Conservation (phyloP, 2,113 vertebrate species). For the Bolborhynchus lineola region DNA sequence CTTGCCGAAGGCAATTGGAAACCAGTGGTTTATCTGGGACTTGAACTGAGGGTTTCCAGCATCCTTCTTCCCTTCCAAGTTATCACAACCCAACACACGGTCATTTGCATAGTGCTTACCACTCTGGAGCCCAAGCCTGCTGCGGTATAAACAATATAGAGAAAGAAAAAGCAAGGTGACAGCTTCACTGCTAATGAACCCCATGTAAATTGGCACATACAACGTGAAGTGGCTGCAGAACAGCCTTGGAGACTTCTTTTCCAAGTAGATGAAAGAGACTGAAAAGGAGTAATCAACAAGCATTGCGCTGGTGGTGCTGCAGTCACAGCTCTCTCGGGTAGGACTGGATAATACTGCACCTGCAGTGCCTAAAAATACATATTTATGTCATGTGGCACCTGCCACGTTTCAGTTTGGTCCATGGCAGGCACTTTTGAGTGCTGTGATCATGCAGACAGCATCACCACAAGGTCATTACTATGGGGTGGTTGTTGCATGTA, state of each 20-base stretch:
- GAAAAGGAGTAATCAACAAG: background rate
- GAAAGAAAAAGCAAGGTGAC: background rate
- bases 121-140: background rate
- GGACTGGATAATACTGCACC: background rate
- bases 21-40: background rate
- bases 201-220: rapidly evolving
- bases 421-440: background rate
- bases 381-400: background rate
- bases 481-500: background rate
- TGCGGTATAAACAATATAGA: background rate
- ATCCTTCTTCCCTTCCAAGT: background rate
- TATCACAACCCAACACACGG: background rate
- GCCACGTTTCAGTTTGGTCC: background rate
- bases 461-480: background rate
- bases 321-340: background rate
- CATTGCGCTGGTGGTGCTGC: background rate
- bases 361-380: conserved; percentile 7
- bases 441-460: background rate
- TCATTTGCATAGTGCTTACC: background rate
- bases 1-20: background rate
- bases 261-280: background rate
- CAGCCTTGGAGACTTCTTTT: background rate
- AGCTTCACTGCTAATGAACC: background rate
- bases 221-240: background rate
- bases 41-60: background rate